phyloP scores from a whole-genome alignment of 2,113 vertebrate species.

The Vulpes vulpes region DNA sequence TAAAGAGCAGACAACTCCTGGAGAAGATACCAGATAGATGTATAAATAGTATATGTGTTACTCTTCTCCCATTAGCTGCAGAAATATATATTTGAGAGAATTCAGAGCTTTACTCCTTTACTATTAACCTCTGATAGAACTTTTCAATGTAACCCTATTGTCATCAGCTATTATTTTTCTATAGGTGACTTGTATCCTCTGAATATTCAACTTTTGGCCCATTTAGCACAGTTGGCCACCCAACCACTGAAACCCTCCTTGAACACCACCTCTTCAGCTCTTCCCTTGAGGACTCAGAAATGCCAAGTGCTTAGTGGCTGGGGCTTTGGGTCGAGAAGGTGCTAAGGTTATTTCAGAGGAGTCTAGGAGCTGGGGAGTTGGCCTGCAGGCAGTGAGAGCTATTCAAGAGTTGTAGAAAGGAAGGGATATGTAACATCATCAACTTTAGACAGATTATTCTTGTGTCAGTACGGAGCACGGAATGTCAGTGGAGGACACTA shows the following conservation, averaged over 20 bases:
- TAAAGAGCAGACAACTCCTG: constrained; percentile 14
- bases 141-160: background rate
- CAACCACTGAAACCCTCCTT: background rate
- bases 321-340: background rate
- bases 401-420: background rate
- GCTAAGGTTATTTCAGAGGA: background rate
- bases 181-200: background rate
- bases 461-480: background rate
- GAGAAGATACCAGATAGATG: background rate
- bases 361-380: background rate
- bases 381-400: background rate
- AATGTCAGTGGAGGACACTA: background rate
- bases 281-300: constrained; percentile 34
- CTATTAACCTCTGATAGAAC: background rate
- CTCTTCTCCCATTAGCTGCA: background rate
- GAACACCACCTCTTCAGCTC: background rate
- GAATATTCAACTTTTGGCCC: background rate
- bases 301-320: background rate
- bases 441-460: background rate
- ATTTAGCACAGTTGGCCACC: background rate
- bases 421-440: background rate
- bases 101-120: constrained; percentile 6
- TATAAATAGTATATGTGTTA: background rate
- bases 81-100: constrained; percentile 23
- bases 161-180: background rate